Base-by-base conservation (phyloP, 2,888 invertebrate species). In the Apotomis turbidana region DNA sequence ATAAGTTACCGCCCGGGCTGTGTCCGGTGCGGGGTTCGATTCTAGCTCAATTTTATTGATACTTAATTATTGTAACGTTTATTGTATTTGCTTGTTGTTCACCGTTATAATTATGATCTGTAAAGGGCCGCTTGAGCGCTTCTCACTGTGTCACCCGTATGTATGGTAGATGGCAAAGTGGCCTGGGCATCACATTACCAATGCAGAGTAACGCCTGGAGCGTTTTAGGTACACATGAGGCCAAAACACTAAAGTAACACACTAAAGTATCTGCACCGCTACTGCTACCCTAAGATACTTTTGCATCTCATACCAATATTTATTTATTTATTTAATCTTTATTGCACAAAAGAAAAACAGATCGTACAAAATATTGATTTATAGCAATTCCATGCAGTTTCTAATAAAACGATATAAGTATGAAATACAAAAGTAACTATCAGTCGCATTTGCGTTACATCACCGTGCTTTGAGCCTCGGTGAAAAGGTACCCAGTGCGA, bases 41-140 rank as follows among this genome's bases (percentile, higher is more conserved):
- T 86, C 86, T 92, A 92, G 92, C 92, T 92, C 92, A 92, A 92
- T 92, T 92, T 89, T 90, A 92, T 89, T 88, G 85, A 87, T 88
- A 89, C 86, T 87, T 88, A 86, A 86, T 84, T 85, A 85, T 83
- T 82, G 79, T 77, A 81, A 77, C 77, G 77, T 80, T 79, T 78
- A 78, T 85, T 86, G 83, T 87, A 88, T 83, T 87, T 81, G 90
- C 90, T 90, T 89, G 91, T 91, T 71, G 67, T 71, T 61, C 59
- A 60, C 85, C 84, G 87, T 87, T 87, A 77, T 79, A 79, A 78
- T 71, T 66, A 60, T 71, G 66, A 66, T 60, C 54, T 71, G 71
- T 67, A 12, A 38, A 12, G 70, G 60, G 12, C 41, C 60, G 49
- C 46, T 36, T 13, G 49, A 54, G 55, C 54, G 41, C 49, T 60